Evolutionary conservation across 2,797 vertebrate species (phyloP).

Genomic region (Tenualosa ilisha): DNA sequence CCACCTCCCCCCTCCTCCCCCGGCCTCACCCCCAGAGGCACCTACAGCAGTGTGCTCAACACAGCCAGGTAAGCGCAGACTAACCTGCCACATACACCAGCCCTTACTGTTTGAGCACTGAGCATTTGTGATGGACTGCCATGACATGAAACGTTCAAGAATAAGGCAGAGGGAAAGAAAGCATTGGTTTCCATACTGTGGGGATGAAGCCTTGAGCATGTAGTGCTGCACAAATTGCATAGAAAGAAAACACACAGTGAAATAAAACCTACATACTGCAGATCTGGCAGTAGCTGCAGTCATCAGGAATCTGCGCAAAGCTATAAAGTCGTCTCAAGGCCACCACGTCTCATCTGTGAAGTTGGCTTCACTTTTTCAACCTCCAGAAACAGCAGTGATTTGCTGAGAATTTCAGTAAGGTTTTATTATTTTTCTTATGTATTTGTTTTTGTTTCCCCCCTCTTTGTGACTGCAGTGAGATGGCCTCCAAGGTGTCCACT

Average conservation of each 20-base stretch:
- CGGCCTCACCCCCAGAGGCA: slow-evolving; percentile 62
- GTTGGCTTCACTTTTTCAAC: background rate
- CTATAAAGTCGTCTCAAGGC: background rate
- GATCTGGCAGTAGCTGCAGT: background rate
- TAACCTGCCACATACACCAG: background rate
- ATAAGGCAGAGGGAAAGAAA: too few relatives aligned
- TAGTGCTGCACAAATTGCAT: background rate
- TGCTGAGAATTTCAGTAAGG: background rate
- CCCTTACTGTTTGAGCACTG: background rate
- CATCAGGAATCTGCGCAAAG: background rate
- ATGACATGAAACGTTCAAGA: background rate
- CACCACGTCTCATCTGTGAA: background rate
- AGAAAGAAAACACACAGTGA: background rate
- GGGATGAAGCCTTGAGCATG: background rate
- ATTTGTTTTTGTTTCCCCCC: too few relatives aligned
- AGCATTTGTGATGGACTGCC: background rate
- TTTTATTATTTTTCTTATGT: too few relatives aligned
- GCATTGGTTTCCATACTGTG: too few relatives aligned
- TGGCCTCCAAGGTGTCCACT: slow-evolving; percentile 62
- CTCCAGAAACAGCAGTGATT: background rate
- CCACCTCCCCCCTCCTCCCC: slow-evolving; percentile 69
- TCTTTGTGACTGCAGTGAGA: slow-evolving; percentile 65
- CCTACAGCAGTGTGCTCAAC: slow-evolving; percentile 74
- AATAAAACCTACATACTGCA: background rate
- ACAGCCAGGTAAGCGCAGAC: slow-evolving; percentile 31